Conservation (phyloP, 2,113 vertebrate species). For the Pollimyrus isidori region DNA sequence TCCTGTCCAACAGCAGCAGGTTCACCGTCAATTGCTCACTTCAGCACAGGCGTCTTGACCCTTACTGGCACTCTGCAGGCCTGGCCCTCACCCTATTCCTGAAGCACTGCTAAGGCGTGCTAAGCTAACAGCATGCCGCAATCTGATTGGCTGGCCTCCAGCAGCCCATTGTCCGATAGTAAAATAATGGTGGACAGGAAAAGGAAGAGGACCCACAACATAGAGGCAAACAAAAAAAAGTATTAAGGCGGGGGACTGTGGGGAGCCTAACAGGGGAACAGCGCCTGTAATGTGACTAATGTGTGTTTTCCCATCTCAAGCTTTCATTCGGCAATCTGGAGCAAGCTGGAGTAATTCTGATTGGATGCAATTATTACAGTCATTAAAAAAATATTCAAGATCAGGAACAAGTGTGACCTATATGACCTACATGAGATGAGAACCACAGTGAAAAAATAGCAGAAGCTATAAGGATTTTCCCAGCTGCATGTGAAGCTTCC, state of each 20-base stretch:
- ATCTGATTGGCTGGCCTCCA: constrained; percentile 72
- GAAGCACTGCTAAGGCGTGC: constrained; percentile 39
- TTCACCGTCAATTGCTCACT: neutral
- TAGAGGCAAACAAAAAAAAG: constrained; percentile 70
- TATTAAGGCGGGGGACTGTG: constrained; percentile 8
- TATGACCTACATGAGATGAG: neutral
- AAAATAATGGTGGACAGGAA: constrained; percentile 73
- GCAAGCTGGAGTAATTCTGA: neutral
- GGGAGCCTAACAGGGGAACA: neutral
- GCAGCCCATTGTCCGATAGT: constrained; percentile 67
- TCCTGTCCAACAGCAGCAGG: neutral
- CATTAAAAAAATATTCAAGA: neutral
- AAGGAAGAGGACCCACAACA: constrained; percentile 80
- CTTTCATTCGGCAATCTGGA: neutral
- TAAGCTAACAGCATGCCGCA: constrained; percentile 48
- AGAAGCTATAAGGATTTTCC: neutral
- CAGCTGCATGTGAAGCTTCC: neutral
- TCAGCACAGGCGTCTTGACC: neutral
- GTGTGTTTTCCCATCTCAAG: neutral
- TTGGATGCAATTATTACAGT: neutral
- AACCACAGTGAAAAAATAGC: neutral
- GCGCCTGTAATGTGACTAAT: neutral
- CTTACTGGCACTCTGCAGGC: neutral
- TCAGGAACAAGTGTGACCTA: neutral
- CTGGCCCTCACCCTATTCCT: constrained; percentile 15